These are phyloP conservation scores for Agrochola macilenta DNA, from an alignment of 2,888 invertebrate genomes.

Conservation along the genomic window DNA sequence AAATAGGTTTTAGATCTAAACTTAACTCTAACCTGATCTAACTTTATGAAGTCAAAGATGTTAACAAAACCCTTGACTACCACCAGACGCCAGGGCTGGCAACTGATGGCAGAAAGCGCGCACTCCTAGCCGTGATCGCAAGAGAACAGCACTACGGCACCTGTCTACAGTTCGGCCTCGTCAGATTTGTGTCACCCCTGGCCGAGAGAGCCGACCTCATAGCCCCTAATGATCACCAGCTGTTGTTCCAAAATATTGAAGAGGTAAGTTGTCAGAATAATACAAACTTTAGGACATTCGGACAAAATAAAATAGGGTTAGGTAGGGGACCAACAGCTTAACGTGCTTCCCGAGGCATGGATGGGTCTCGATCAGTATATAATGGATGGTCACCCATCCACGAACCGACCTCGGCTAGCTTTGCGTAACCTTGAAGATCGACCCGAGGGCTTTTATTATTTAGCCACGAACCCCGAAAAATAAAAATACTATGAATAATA, in stretches of 20 bases:
- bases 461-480: not conserved
- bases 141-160: constrained; percentile 95
- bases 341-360: not conserved
- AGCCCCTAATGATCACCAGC: constrained; percentile 93
- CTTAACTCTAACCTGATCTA: too few species aligned
- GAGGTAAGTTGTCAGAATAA: constrained; percentile 88
- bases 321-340: not conserved
- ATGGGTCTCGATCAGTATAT: not conserved
- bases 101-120: constrained; percentile 92
- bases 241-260: constrained; percentile 96
- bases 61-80: constrained; percentile 22
- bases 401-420: not conserved
- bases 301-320: not conserved
- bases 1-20: too few species aligned
- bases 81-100: constrained; percentile 85
- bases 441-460: not conserved
- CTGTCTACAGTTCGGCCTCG: constrained; percentile 94
- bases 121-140: constrained; percentile 93
- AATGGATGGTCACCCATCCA: not conserved
- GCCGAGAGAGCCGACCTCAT: constrained; percentile 94
- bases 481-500: constrained; percentile 4
- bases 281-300: not conserved
- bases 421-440: not conserved
- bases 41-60: not conserved
- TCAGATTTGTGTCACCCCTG: constrained; percentile 94